Evolutionary conservation across 2,888 invertebrate species (phyloP).

Genomic region (Caenorhabditis sp.): DNA sequence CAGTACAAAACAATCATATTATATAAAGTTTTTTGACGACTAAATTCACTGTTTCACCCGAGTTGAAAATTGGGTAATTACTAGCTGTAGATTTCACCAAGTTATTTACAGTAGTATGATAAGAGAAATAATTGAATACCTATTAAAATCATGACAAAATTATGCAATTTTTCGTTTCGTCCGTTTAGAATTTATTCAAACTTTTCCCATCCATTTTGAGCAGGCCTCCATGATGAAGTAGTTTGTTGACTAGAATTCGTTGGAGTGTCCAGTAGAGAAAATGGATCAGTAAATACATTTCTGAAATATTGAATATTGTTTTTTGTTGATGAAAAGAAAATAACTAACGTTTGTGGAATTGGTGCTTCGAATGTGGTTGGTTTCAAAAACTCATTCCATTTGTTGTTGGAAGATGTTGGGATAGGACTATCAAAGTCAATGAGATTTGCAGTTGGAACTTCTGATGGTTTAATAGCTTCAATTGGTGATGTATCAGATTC

Average conservation of each 20-base stretch:
- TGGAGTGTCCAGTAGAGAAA: not conserved
- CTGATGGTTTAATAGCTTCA: not conserved
- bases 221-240: not conserved
- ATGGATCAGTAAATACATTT: not conserved
- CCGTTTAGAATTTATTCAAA: not conserved
- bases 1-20: not conserved
- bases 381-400: slow-evolving; percentile 1
- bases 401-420: not conserved
- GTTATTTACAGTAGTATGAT: not conserved
- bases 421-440: slow-evolving; percentile 38
- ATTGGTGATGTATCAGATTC: slow-evolving; percentile 14
- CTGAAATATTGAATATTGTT: not conserved
- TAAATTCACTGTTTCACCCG: not conserved
- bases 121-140: not conserved
- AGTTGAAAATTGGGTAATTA: not conserved
- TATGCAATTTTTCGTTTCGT: not conserved
- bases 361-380: not conserved
- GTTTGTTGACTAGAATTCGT: not conserved
- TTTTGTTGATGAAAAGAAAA: not conserved
- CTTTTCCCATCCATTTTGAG: not conserved
- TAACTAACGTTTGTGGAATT: not conserved
- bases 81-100: not conserved
- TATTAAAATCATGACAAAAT: not conserved
- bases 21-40: not conserved
- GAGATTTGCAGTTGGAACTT: slow-evolving; percentile 31